Conservation (phyloP, 1,140 invertebrate genomes). For the Drosophila saltans region DNA sequence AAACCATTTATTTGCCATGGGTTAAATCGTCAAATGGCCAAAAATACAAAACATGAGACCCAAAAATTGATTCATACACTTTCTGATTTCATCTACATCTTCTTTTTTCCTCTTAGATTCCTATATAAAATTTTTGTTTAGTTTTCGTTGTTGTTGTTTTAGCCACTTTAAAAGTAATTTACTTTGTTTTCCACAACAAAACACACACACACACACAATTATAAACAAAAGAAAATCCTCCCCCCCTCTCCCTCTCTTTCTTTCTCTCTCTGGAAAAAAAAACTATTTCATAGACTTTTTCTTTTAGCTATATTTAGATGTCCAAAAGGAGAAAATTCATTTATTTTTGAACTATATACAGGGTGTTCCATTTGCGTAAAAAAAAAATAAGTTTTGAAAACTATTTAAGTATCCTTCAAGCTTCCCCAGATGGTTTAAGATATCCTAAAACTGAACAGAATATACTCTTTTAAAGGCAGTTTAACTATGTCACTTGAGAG, state of each 20-base stretch:
- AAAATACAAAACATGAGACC: neutral
- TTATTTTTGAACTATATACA: constrained; percentile 48
- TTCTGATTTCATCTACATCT: neutral
- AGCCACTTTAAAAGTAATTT: constrained; percentile 69
- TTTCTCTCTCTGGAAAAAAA: constrained; percentile 27
- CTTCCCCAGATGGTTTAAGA: too few species aligned
- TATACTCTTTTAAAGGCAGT: too few species aligned
- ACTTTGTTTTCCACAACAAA: constrained; percentile 55
- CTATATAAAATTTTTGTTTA: neutral
- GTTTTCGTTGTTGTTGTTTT: constrained; percentile 33
- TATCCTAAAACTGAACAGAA: too few species aligned
- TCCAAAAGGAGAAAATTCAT: constrained; percentile 25
- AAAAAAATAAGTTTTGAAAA: too few species aligned
- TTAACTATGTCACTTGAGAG: too few species aligned
- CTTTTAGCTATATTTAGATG: constrained; percentile 57
- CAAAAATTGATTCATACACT: neutral
- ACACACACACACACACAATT: constrained; percentile 15
- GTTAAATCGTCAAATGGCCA: neutral
- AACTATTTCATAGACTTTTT: constrained; percentile 25
- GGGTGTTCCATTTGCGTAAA: neutral
- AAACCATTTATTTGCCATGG: too few species aligned
- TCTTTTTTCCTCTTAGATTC: constrained; percentile 15
- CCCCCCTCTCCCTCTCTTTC: neutral
- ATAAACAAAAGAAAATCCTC: constrained; percentile 43
- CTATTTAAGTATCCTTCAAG: too few species aligned